phyloP scores from a whole-genome alignment of 2,113 vertebrate genomes.

The Smithornis capensis region DNA sequence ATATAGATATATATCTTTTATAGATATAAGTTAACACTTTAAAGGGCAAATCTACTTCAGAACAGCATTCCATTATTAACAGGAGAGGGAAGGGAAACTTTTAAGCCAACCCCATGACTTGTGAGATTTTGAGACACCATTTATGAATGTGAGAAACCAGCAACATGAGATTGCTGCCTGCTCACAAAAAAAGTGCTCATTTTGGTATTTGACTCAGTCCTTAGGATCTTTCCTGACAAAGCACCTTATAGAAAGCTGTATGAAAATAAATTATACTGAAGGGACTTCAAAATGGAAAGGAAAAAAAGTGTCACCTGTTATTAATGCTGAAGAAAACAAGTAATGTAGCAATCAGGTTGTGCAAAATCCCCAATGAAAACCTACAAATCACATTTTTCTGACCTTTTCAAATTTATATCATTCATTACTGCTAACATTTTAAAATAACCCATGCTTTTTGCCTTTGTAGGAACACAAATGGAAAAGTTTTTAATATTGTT shows the following conservation, averaged over 20 bases:
- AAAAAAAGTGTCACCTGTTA: neutral
- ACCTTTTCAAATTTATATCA: conserved; percentile 42
- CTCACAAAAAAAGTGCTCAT: neutral
- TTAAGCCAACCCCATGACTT: neutral
- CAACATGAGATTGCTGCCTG: neutral
- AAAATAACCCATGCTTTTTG: neutral
- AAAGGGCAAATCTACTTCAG: neutral
- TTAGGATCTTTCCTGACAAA: neutral
- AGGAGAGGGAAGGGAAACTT: neutral
- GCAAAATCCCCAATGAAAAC: neutral
- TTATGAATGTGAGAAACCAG: neutral
- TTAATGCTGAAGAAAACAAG: neutral
- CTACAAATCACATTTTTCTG: neutral
- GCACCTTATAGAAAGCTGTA: neutral
- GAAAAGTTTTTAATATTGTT: conserved; percentile 2
- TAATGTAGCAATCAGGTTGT: neutral
- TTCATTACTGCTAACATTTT: conserved; percentile 33
- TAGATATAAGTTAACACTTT: neutral
- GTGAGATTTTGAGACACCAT: neutral
- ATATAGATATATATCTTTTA: neutral
- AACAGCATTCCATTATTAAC: neutral
- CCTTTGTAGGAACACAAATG: neutral
- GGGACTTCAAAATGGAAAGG: neutral
- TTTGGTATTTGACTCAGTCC: neutral
- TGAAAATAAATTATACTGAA: conserved; percentile 1